A percentile compares a stretch with the other conserved stretches of the same genome.
phyloP scores from a whole-genome alignment of 2,113 vertebrate species.

The Hydropotes inermis region DNA sequence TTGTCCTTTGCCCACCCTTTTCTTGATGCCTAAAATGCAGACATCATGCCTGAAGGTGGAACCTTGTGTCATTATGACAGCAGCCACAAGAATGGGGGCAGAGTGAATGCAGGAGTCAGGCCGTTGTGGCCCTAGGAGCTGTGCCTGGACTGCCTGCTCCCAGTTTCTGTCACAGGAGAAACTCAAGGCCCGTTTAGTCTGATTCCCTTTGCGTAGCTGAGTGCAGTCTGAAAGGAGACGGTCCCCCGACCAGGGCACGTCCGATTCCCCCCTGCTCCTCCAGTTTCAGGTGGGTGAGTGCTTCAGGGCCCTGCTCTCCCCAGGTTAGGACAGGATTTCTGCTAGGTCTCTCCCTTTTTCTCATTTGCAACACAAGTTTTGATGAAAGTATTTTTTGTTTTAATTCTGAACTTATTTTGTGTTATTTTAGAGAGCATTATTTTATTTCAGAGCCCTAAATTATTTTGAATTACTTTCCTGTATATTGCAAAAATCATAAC shows the following conservation, averaged over 20 bases:
- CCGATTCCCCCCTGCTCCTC: neutral
- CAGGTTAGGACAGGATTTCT: neutral
- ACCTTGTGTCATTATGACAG: neutral
- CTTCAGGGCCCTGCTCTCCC: neutral
- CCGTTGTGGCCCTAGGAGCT: neutral
- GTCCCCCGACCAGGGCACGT: neutral
- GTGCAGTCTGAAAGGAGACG: too few relatives aligned
- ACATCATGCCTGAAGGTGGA: neutral
- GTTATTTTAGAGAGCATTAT: neutral
- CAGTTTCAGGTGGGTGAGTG: neutral
- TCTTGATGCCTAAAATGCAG: neutral
- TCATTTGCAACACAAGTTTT: neutral
- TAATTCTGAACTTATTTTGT: neutral
- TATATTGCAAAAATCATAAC: neutral
- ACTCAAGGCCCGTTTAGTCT: neutral
- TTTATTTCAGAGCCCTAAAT: conserved; percentile 4
- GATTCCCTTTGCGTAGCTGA: neutral
- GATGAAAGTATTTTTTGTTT: neutral
- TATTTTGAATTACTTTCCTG: neutral
- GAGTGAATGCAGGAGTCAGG: neutral
- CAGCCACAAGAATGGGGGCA: neutral
- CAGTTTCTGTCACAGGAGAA: neutral
- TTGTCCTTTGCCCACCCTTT: neutral
- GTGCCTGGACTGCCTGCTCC: too few relatives aligned
- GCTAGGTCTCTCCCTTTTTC: neutral